Conservation (phyloP, 2,113 vertebrate species). For the Plecotus auritus region DNA sequence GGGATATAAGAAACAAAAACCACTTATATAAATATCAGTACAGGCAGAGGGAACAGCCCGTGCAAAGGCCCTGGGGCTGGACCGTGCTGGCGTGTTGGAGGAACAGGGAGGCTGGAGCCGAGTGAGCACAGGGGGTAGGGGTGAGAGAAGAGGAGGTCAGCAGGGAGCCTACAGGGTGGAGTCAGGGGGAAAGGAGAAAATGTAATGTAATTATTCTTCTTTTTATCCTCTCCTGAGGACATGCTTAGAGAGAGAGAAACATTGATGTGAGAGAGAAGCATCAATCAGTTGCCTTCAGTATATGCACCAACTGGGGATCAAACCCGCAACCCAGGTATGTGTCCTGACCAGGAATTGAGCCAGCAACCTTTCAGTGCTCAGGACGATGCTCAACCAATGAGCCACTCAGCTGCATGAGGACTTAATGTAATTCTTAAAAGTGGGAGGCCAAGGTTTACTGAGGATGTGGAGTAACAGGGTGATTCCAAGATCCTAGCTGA, state of each 20-base stretch:
- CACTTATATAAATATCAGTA: not conserved
- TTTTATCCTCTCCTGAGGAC: not conserved
- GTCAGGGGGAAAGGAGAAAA: not conserved
- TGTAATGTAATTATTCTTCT: not conserved
- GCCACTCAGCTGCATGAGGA: not conserved
- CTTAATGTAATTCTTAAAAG: not conserved
- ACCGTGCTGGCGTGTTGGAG: rapidly evolving
- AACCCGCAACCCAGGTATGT: not conserved
- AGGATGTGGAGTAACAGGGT: not conserved
- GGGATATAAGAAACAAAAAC: not conserved
- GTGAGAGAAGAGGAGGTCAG: not conserved
- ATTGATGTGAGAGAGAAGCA: not conserved
- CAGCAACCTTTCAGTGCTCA: not conserved
- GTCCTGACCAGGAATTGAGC: not conserved
- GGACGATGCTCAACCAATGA: not conserved
- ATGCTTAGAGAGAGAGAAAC: not conserved
- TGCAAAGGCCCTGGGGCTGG: not conserved
- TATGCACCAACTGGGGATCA: not conserved
- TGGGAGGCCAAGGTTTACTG: not conserved
- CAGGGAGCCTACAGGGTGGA: not conserved
- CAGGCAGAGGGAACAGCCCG: rapidly evolving
- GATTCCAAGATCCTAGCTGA: not conserved
- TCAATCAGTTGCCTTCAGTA: not conserved
- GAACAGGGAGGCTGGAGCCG: not conserved
- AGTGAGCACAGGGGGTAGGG: not conserved